phyloP scores from a whole-genome alignment of 1,140 invertebrate genomes.

The Cephus cinctus region DNA sequence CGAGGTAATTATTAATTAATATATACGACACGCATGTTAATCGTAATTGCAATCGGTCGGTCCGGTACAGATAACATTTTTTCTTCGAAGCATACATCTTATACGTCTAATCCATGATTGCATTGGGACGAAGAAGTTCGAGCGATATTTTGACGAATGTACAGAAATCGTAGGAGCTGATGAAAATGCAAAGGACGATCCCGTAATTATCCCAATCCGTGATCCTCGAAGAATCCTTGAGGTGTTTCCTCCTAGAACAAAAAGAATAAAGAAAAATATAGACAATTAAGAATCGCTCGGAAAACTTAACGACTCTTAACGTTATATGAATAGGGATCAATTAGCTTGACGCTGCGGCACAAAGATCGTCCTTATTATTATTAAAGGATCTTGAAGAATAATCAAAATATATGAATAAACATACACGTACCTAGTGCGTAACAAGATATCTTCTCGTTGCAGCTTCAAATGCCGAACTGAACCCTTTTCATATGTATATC shows the following conservation, averaged over 20 bases:
- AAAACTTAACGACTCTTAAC: background rate
- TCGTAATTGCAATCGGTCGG: too few species aligned
- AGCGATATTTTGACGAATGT: too few species aligned
- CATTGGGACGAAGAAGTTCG: too few species aligned
- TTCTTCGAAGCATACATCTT: too few species aligned
- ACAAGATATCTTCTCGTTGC: conserved; percentile 52
- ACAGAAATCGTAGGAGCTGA: too few species aligned
- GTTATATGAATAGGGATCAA: conserved; percentile 54
- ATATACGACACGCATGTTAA: too few species aligned
- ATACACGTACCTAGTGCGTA: conserved; percentile 53
- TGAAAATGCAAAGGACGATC: background rate
- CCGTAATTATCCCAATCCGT: conserved; percentile 83
- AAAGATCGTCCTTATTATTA: conserved; percentile 4
- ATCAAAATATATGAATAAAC: conserved; percentile 40
- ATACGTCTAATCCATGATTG: too few species aligned
- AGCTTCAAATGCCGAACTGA: conserved; percentile 56
- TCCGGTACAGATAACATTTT: too few species aligned
- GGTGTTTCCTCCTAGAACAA: conserved; percentile 95
- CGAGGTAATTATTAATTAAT: too few species aligned
- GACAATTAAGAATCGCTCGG: conserved; percentile 19
- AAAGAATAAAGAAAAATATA: conserved; percentile 38
- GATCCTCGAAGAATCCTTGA: conserved; percentile 98
- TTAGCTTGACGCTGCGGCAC: conserved; percentile 50
- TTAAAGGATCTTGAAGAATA: conserved; percentile 25
- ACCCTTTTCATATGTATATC: conserved; percentile 54